Base-by-base conservation (phyloP, 2,797 vertebrate genomes). In the Fundulus diaphanus region DNA sequence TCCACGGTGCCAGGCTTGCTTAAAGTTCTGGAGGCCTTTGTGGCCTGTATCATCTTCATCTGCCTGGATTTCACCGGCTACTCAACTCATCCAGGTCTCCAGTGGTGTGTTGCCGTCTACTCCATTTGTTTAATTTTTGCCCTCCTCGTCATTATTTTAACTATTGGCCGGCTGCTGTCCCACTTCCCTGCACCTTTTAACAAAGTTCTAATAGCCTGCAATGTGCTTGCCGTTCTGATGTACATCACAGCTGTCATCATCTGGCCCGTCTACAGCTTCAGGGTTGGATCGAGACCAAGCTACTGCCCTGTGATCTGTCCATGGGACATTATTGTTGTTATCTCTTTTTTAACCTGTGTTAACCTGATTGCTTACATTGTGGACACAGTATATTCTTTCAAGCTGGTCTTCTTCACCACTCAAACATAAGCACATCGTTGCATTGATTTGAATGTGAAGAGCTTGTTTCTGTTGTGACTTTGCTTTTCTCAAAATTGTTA, bases 1-100 rank as follows among this genome's bases (percentile, higher is more conserved):
- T 92, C 95, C 78, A 96, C 97, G 0, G 75, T 97, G 40, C 96
- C 97, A 0, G 97, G 97, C 12, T 94, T 97, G 46, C 92, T 97
- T 70, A 98, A 97, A 81, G 96, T 97, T 7, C 94, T 98, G 11
- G 96, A 98, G 82, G 93, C 94, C 65, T 97, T 96, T 0, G 92
- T 97, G 74, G 96, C 96, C 42, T 97, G 96, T 73, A 95, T 97
- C 76, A 97, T 97, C 91, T 97, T 98, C 88, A 93, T 89, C 74
- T 93, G 85, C 52, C 56, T 95, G 54, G 84, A 89, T 29, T 3
- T 56, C 18, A 16, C 1, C 63, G 0, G 0, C 0, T 3, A 72
- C 74, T 1, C 0, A 0, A 0, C 0, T 0, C 5, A 2, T 0
- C 18, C 92, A 0, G 95, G 94, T 5, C 88, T 96, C 46, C 92